Evolutionary conservation across 2,888 invertebrate genomes (phyloP).

Genomic region (Fabriciana adippe): DNA sequence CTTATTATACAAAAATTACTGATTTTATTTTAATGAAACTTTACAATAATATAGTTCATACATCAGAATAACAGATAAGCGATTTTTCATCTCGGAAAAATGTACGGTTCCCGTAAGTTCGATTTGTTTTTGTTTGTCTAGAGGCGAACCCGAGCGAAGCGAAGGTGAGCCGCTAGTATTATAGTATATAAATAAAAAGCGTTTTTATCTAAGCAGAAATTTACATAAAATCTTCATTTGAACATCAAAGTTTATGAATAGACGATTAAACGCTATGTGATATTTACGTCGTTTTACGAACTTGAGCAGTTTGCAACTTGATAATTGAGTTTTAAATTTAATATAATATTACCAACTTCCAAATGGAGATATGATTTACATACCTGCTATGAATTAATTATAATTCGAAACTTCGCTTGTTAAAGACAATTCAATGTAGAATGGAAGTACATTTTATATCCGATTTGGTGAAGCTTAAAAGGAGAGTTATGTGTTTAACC

Average conservation of each 20-base stretch:
- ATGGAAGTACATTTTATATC: background rate
- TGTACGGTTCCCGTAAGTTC: too few relatives aligned
- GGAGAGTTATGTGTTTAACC: too few relatives aligned
- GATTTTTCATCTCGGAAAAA: too few relatives aligned
- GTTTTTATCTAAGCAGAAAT: background rate
- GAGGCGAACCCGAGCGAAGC: too few relatives aligned
- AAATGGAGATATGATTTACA: background rate
- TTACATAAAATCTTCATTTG: background rate
- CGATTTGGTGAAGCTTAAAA: background rate
- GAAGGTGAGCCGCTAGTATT: too few relatives aligned
- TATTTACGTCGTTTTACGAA: conserved; percentile 7
- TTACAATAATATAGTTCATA: too few relatives aligned
- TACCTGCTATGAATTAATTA: background rate
- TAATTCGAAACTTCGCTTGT: background rate
- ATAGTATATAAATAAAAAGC: too few relatives aligned
- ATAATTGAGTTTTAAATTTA: conserved; percentile 21
- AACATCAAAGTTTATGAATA: conserved; percentile 12
- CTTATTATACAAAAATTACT: too few relatives aligned
- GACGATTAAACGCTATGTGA: conserved; percentile 4
- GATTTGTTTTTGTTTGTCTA: too few relatives aligned
- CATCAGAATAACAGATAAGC: too few relatives aligned
- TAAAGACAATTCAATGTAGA: background rate
- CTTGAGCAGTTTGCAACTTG: conserved; percentile 2
- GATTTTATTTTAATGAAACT: too few relatives aligned
- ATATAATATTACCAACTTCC: conserved; percentile 8